phyloP scores from a whole-genome alignment of 1,140 invertebrate genomes.

The Papilio helenus region DNA sequence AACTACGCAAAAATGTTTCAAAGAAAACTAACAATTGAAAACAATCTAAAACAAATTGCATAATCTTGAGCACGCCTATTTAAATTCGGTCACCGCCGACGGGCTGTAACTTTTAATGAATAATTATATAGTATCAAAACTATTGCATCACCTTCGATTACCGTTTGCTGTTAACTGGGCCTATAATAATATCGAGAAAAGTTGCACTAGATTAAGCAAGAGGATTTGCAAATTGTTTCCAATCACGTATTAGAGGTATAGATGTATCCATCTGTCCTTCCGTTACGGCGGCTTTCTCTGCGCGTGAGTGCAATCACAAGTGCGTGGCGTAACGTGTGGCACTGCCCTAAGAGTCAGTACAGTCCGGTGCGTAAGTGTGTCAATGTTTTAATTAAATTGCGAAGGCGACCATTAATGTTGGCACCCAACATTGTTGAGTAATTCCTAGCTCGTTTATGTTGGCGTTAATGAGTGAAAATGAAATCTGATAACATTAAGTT shows the following conservation, averaged over 20 bases:
- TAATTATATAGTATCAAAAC: constrained; percentile 31
- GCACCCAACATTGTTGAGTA: constrained; percentile 48
- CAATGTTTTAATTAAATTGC: constrained; percentile 56
- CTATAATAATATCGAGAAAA: constrained; percentile 8
- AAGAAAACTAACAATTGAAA: constrained; percentile 31
- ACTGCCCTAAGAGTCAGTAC: constrained; percentile 46
- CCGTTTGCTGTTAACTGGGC: neutral
- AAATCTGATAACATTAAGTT: constrained; percentile 37
- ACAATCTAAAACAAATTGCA: constrained; percentile 24
- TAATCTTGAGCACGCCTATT: constrained; percentile 15
- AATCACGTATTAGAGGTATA: constrained; percentile 59
- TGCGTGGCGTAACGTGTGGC: constrained; percentile 42
- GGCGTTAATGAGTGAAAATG: constrained; percentile 34
- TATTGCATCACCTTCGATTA: constrained; percentile 21
- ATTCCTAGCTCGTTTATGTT: constrained; percentile 37
- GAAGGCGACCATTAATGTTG: constrained; percentile 42
- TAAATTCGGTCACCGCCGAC: constrained; percentile 22
- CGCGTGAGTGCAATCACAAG: constrained; percentile 63
- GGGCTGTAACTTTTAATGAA: constrained; percentile 12
- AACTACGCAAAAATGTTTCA: constrained; percentile 15
- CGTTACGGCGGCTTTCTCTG: constrained; percentile 64
- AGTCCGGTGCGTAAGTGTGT: constrained; percentile 52
- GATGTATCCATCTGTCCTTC: constrained; percentile 61
- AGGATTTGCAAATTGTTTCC: constrained; percentile 52
- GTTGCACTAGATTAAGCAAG: constrained; percentile 41